Conservation (phyloP, 2,888 invertebrate species). For the Philereme transversata region DNA sequence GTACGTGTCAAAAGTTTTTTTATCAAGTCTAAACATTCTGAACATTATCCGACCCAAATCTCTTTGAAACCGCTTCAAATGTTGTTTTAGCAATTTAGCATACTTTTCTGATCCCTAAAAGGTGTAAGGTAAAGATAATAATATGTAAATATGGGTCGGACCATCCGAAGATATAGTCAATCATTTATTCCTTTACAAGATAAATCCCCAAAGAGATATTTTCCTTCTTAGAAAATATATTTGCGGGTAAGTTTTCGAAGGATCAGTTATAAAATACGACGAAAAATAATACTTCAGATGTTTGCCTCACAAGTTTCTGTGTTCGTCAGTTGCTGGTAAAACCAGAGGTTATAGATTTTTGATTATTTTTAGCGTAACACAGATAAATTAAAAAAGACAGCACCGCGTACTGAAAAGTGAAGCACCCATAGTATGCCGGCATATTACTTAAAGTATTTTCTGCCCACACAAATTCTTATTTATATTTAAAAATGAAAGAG, state of each 20-base stretch:
- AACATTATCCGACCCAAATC: conserved; percentile 11
- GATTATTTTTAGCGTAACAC: too few species aligned
- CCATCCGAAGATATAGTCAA: conserved; percentile 24
- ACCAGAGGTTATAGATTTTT: too few species aligned
- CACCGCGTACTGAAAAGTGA: too few species aligned
- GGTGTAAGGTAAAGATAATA: conserved; percentile 25
- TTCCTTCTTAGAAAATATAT: conserved; percentile 23
- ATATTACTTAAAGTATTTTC: too few species aligned
- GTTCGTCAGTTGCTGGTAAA: too few species aligned
- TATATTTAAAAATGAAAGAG: too few species aligned
- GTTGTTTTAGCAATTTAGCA: conserved; percentile 21
- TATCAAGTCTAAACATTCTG: conserved; percentile 7
- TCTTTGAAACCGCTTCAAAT: conserved; percentile 19
- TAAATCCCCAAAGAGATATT: conserved; percentile 26
- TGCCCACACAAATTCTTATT: too few species aligned
- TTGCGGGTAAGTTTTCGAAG: neutral
- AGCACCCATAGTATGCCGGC: too few species aligned
- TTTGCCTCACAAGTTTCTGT: too few species aligned
- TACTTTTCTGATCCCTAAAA: conserved; percentile 13
- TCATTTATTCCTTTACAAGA: conserved; percentile 30
- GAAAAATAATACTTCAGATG: too few species aligned
- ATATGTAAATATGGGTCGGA: conserved; percentile 32
- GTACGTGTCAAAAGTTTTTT: conserved; percentile 6
- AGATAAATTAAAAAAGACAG: too few species aligned
- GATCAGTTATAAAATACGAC: too few species aligned